Evolutionary conservation across 92 coral and sea anemone genomes (phyloP).

Genomic region (Scolanthus callimorphus): DNA sequence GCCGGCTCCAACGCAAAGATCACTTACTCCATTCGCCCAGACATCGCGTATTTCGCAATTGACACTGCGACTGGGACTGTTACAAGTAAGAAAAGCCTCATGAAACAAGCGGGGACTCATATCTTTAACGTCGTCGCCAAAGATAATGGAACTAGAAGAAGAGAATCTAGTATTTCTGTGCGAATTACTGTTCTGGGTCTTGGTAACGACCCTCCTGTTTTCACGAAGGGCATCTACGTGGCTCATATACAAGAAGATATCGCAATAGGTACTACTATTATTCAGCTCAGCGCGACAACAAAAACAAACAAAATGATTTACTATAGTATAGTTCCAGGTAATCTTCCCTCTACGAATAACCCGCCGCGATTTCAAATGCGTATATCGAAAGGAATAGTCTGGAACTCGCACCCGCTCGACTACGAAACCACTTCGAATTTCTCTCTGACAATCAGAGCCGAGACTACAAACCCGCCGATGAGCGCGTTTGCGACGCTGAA

Average conservation of each 20-base stretch:
- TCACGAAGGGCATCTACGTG: conserved; percentile 55
- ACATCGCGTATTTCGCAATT: conserved; percentile 50
- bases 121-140: conserved; percentile 60
- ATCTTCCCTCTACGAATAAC: conserved; percentile 54
- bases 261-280: conserved; percentile 20
- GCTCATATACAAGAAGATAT: conserved; percentile 61
- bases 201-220: conserved; percentile 75
- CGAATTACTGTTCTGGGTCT: conserved; percentile 53
- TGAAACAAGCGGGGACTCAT: conserved; percentile 10
- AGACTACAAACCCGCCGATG: conserved; percentile 63
- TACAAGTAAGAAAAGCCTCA: conserved; percentile 33
- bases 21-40: conserved; percentile 49
- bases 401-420: conserved; percentile 52
- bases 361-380: conserved; percentile 61
- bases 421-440: conserved; percentile 77
- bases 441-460: conserved; percentile 79
- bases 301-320: conserved; percentile 25
- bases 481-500: conserved; percentile 63
- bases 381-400: conserved; percentile 47
- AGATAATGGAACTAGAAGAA: conserved; percentile 66
- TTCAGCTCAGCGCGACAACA: conserved; percentile 41
- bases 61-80: conserved; percentile 72
- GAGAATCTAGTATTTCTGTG: conserved; percentile 49
- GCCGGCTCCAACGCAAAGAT: conserved; percentile 78
- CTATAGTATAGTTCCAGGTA: conserved; percentile 70